Conservation (phyloP, 2,113 vertebrate genomes). For the Phalacrocorax carbo region DNA sequence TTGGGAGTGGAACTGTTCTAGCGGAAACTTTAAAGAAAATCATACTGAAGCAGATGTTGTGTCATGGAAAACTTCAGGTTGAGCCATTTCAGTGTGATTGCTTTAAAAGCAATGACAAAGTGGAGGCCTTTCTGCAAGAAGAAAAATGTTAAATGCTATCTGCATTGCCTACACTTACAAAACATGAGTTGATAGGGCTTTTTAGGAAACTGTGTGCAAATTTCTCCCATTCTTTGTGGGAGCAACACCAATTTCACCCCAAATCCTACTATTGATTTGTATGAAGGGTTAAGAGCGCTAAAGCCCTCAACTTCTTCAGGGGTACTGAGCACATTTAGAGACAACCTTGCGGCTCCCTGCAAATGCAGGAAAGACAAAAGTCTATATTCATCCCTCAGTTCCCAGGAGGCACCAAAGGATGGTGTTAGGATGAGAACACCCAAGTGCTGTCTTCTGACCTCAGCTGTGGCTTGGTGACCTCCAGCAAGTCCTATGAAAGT, state of each 20-base stretch:
- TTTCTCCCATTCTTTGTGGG: not conserved
- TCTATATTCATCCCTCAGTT: not conserved
- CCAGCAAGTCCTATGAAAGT: not conserved
- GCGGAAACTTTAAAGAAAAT: slow-evolving; percentile 24
- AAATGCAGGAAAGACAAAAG: not conserved
- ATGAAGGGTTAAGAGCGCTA: not conserved
- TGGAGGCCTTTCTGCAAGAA: not conserved
- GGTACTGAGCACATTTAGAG: not conserved
- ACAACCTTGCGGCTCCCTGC: not conserved
- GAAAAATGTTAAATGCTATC: not conserved
- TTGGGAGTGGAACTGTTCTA: not conserved
- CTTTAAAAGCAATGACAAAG: not conserved
- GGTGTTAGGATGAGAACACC: not conserved
- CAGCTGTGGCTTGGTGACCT: not conserved
- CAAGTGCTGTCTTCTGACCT: not conserved
- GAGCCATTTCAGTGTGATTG: not conserved
- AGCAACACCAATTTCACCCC: not conserved
- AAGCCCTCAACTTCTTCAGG: not conserved
- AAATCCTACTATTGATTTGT: not conserved
- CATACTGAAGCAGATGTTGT: not conserved
- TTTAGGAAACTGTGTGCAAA: not conserved
- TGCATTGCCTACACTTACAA: not conserved
- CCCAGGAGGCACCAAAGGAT: not conserved
- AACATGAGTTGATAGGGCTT: not conserved
- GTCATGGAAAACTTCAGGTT: slow-evolving; percentile 16